These are phyloP conservation scores for Tethea ocularis DNA, from an alignment of 2,888 invertebrate species.

Conservation along the genomic window DNA sequence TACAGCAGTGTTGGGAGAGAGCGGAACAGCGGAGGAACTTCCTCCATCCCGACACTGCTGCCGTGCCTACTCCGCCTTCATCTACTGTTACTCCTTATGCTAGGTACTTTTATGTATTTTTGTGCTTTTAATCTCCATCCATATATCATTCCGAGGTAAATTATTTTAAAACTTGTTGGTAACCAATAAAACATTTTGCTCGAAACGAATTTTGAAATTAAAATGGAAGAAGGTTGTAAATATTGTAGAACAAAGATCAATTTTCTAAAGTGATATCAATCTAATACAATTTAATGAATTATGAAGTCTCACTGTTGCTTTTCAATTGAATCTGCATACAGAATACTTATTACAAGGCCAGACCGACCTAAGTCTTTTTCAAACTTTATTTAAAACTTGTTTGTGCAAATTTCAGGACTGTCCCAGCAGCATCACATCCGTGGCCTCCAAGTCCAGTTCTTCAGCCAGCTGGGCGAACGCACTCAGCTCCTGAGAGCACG, in stretches of 20 bases:
- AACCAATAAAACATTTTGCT: too few species aligned
- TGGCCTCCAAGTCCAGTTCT: constrained; percentile 92
- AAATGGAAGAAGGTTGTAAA: too few species aligned
- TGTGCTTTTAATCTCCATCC: not conserved
- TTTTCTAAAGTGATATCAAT: too few species aligned
- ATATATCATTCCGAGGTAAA: too few species aligned
- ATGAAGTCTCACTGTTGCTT: too few species aligned
- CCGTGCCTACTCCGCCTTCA: constrained; percentile 81
- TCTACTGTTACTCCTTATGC: constrained; percentile 84
- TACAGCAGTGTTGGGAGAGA: constrained; percentile 90
- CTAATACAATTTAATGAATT: too few species aligned
- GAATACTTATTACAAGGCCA: too few species aligned
- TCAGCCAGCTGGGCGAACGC: constrained; percentile 88
- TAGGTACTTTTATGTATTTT: constrained; percentile 63
- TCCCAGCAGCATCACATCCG: constrained; percentile 87
- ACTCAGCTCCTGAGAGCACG: constrained; percentile 88
- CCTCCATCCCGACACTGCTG: constrained; percentile 94
- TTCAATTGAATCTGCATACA: too few species aligned
- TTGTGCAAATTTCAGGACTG: constrained; percentile 71
- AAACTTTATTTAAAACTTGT: too few species aligned
- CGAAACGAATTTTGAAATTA: too few species aligned
- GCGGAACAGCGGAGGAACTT: constrained; percentile 93
- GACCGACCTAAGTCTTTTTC: too few species aligned
- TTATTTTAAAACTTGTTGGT: not conserved
- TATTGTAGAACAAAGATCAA: too few species aligned